Base-by-base conservation (phyloP, 2,888 invertebrate species). In the Apamea sordens region DNA sequence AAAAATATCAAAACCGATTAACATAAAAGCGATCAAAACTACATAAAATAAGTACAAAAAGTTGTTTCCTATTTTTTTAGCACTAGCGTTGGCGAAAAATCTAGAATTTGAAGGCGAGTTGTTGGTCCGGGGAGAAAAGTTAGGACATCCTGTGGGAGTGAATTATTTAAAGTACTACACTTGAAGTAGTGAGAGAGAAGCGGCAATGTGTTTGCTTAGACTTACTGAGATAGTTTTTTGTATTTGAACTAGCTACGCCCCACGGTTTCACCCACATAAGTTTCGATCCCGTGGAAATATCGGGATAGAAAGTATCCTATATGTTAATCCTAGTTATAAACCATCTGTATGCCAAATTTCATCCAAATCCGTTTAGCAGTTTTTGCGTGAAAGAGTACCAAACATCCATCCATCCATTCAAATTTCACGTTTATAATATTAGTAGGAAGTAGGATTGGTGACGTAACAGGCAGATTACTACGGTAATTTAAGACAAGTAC, bases 141-240 rank as follows among this genome's bases (percentile, higher is more conserved):
- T 73, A 28, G 65, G 15, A 6, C 7, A 21, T 68, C 63, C 50
- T 41, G 61, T 63, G 68, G 85, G 50, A 85, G 71, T 59, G 56
- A 83, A 83, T 83, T 80, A 85, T 74, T 72, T 72, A 80, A 74
- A 74, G 65, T 85, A 71, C 47, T 28, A 32, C 21, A 67, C 44
- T 74, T 67, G 36, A 63, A 79, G 79, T 56, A 15, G 47, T 32
- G 65, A 47, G 73, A 47, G 73, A 21, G 10, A 32, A 74, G n/a
- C n/a, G 32, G 28, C 18, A 18, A 8, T 0, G 41, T 70, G n/a
- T 80, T 59, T 70, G n/a, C 24, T 53, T 61, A 44, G 50, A 84
- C 8, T 59, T 63, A 11, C 18, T 18, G 44, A 70, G n/a, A 53
- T 15, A 24, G 28, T 24, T 24, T 63, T 73, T 64, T 75, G 32